phyloP scores from a whole-genome alignment of 2,888 invertebrate species.

The Alsophila aescularia region DNA sequence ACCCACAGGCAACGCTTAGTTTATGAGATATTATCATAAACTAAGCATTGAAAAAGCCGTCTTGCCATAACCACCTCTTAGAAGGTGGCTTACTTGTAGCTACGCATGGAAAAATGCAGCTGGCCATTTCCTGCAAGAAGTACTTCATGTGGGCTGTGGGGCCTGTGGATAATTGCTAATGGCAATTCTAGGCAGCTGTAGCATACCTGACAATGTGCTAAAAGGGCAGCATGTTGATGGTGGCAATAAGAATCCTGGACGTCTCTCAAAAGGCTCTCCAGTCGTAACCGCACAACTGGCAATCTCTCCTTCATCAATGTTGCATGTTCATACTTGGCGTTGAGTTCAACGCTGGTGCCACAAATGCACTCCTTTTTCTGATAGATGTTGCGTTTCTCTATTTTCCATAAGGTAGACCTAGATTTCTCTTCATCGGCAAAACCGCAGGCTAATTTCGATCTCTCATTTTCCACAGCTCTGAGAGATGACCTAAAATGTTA shows the following conservation, averaged over 20 bases:
- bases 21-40: no score
- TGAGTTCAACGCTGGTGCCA: slow-evolving; percentile 53
- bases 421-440: slow-evolving; percentile 63
- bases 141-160: no score
- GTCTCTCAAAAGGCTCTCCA: slow-evolving; percentile 64
- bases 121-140: no score
- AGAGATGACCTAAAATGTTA: slow-evolving; percentile 61
- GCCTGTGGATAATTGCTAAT: no score
- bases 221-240: slow-evolving; percentile 67
- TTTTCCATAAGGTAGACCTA: slow-evolving; percentile 61
- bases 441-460: slow-evolving; percentile 51
- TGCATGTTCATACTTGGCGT: slow-evolving; percentile 62
- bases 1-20: no score
- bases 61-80: no score
- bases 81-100: no score
- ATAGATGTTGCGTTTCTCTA: slow-evolving; percentile 54
- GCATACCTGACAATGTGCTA: slow-evolving; percentile 70
- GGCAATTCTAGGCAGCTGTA: neutral
- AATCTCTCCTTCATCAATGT: slow-evolving; percentile 60
- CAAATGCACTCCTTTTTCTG: slow-evolving; percentile 59
- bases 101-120: no score
- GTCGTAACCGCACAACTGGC: slow-evolving; percentile 61
- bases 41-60: no score
- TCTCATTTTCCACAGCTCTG: slow-evolving; percentile 66
- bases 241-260: slow-evolving; percentile 74